These are phyloP conservation scores for Listronotus bonariensis DNA, from an alignment of 1,140 invertebrate species.

Conservation along the genomic window DNA sequence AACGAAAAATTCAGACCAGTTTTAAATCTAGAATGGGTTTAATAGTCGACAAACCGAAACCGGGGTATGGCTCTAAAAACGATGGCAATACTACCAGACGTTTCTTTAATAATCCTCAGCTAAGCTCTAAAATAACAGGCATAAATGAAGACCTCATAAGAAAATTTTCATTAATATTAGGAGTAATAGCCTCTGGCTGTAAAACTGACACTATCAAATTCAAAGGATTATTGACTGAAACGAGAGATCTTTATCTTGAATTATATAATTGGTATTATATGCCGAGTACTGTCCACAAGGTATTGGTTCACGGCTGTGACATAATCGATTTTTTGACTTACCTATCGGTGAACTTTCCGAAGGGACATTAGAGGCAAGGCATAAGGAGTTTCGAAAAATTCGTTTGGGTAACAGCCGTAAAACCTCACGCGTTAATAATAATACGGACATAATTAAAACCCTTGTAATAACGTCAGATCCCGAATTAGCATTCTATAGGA, in stretches of 20 bases:
- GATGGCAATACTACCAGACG: constrained; percentile 52
- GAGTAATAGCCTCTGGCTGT: background rate
- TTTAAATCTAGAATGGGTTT: constrained; percentile 19
- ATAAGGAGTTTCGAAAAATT: too few species aligned
- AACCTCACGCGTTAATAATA: too few species aligned
- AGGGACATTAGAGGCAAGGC: too few species aligned
- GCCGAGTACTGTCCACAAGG: constrained; percentile 9
- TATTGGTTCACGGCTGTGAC: constrained; percentile 4
- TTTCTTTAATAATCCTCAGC: constrained; percentile 49
- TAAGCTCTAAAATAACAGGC: constrained; percentile 49
- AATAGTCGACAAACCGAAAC: constrained; percentile 40
- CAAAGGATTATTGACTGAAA: background rate
- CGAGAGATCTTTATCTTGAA: background rate
- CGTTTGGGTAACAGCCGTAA: too few species aligned
- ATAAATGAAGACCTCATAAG: constrained; percentile 35
- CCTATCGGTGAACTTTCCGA: background rate
- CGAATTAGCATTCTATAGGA: too few species aligned
- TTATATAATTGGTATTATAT: constrained; percentile 9
- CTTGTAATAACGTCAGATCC: too few species aligned
- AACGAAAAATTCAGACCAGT: constrained; percentile 4
- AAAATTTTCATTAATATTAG: background rate
- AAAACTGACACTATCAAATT: background rate
- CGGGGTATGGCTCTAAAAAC: constrained; percentile 49
- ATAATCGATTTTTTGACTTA: background rate
- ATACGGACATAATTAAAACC: too few species aligned